Conservation (phyloP, 2,888 invertebrate genomes). For the Halictus ligatus region DNA sequence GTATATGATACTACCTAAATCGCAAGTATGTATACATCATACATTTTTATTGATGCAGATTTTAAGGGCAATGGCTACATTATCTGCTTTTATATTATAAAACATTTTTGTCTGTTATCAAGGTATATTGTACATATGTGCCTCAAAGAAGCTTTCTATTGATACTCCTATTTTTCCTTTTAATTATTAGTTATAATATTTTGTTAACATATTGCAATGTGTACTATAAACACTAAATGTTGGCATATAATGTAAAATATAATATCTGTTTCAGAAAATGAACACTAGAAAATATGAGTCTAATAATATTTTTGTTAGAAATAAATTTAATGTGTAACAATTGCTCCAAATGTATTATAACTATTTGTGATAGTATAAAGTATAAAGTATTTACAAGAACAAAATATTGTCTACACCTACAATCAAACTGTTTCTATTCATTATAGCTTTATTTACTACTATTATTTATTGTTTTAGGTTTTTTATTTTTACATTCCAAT, state of each 20-base stretch:
- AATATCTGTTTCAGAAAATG: constrained; percentile 22
- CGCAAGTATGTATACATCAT: constrained; percentile 1
- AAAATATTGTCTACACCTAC: constrained; percentile 19
- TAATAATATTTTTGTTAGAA: constrained; percentile 27
- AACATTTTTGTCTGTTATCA: constrained; percentile 9
- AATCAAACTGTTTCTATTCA: background rate
- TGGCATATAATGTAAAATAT: constrained; percentile 22
- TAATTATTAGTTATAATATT: constrained; percentile 17
- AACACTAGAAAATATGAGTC: constrained; percentile 7
- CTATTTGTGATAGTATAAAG: background rate
- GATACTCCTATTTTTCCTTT: background rate
- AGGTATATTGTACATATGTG: constrained; percentile 62
- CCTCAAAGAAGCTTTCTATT: constrained; percentile 67
- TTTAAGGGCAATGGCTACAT: background rate
- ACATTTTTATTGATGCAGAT: constrained; percentile 10
- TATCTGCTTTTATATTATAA: constrained; percentile 22
- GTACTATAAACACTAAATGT: constrained; percentile 26
- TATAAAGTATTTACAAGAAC: background rate
- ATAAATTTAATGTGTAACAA: constrained; percentile 2
- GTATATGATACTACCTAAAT: background rate
- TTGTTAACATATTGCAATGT: constrained; percentile 15
- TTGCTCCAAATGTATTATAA: background rate
- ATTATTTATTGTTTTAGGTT: background rate
- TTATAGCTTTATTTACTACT: background rate
- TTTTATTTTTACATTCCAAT: background rate